Percentiles rank a stretch among this genome's conserved stretches.
These are phyloP conservation scores for Cepaea nemoralis DNA, from an alignment of 1,140 invertebrate genomes.

Conservation along the genomic window DNA sequence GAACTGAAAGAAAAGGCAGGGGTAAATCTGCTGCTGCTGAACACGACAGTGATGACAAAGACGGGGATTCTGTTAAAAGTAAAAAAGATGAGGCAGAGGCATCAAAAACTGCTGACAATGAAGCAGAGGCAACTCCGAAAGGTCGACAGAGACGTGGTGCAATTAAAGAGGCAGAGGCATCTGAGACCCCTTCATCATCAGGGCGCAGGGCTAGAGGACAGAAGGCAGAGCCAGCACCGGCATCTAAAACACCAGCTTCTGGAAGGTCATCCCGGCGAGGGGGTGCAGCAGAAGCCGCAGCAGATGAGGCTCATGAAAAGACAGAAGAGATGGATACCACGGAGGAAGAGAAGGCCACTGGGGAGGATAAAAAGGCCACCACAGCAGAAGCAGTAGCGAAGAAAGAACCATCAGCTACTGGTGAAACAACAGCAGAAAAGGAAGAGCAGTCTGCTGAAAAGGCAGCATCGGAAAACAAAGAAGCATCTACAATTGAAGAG, in stretches of 20 bases:
- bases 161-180: not conserved
- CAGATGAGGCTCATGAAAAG: constrained; percentile 13
- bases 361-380: not conserved
- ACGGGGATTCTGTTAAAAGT: not conserved
- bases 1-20: constrained; percentile 3
- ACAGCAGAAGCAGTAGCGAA: not conserved
- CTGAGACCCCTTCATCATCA: not conserved
- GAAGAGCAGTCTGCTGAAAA: no score
- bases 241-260: constrained; percentile 17
- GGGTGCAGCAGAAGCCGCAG: constrained; percentile 1
- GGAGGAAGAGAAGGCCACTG: not conserved
- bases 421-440: no score
- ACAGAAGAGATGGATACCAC: constrained; percentile 41
- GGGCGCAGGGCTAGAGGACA: not conserved
- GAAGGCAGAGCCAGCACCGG: not conserved
- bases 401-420: no score
- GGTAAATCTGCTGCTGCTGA: constrained; percentile 27
- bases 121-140: not conserved
- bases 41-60: constrained; percentile 30
- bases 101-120: not conserved
- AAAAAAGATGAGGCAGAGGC: not conserved
- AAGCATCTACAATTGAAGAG: not conserved
- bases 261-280: constrained; percentile 2
- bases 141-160: not conserved
- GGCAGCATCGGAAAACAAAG: no score